Evolutionary conservation across 2,113 vertebrate genomes (phyloP), one percentile per base, ranked within the genome.

Genomic region (Oreochromis spilurus): DNA sequence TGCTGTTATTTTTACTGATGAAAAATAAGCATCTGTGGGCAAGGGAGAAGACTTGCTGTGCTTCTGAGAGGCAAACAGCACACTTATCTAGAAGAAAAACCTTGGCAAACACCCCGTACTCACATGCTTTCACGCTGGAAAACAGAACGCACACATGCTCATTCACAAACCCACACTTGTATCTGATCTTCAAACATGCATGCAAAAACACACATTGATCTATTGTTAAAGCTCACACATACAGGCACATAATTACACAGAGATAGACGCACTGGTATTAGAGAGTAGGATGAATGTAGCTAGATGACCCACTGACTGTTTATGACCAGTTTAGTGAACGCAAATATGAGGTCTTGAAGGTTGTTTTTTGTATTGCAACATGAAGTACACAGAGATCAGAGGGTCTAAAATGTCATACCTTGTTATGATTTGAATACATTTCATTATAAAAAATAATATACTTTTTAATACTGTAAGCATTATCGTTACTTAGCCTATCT

Each of bases 1-100:
- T 89, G 60, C 78, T 94, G 87, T 94, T 94, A 91, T 95, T 95
- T 88, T 90, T 94, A 90, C 89, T 89, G 88, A 90, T 90, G 84
- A 89, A 91, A 95, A 93, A 93, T 83, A 89, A 93, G 82, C 90
- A 94, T 92, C 82, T 92, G 89, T 57, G 77, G 54, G 87, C 84
- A 81, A 82, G 82, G 62, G 89, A 90, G 84, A 92, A 54, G 53
- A 77, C 89, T 89, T 13, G 10, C 79, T 85, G 87, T 65, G 90
- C 78, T 67, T 91, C 70, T 82, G 84, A 86, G 85, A 92, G 83
- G 57, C 40, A 86, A 91, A 81, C 10, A 6, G 72, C 65, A 72
- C 57, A 89, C 82, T 81, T 43, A 72, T 80, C 65, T 79, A 65
- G 29, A 83, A 50, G 54, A 82, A 86, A 57, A 85, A 72, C 50